These are phyloP conservation scores for Aldabrachelys gigantea DNA, from an alignment of 2,113 vertebrate species.

Conservation along the genomic window DNA sequence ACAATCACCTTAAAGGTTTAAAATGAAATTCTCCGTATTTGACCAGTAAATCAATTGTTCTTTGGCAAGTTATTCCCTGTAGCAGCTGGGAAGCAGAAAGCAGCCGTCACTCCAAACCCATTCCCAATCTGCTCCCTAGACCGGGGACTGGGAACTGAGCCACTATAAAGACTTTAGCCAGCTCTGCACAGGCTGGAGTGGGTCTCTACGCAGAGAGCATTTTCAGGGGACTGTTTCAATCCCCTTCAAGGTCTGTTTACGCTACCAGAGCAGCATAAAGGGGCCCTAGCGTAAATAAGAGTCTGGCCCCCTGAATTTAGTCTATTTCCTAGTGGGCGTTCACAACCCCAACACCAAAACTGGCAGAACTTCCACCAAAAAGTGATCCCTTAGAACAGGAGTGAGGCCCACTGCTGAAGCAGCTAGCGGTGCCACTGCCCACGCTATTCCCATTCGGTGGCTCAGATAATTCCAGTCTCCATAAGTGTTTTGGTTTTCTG, in stretches of 20 bases:
- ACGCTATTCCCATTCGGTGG: background rate
- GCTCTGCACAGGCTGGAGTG: background rate
- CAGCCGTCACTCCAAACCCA: background rate
- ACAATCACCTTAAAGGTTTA: background rate
- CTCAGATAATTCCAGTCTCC: background rate
- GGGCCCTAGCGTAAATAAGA: background rate
- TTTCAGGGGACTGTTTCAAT: background rate
- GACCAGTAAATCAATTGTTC: background rate
- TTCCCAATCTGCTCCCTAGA: background rate
- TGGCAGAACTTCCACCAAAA: background rate
- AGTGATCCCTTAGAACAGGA: background rate
- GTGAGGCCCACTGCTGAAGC: background rate
- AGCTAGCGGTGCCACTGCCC: background rate
- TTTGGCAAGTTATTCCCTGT: background rate
- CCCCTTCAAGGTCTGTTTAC: background rate
- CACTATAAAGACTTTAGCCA: background rate
- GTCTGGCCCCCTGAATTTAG: background rate
- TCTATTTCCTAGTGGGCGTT: background rate
- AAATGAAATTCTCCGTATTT: background rate
- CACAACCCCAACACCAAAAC: background rate
- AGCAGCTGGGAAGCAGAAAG: background rate
- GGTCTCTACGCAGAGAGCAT: background rate
- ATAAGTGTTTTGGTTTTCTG: fast-evolving
- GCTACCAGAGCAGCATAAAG: background rate
- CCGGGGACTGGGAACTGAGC: background rate